Percentiles rank a stretch among this genome's conserved stretches.
Conservation (phyloP, 2,113 vertebrate genomes). For the Delphinapterus leucas region DNA sequence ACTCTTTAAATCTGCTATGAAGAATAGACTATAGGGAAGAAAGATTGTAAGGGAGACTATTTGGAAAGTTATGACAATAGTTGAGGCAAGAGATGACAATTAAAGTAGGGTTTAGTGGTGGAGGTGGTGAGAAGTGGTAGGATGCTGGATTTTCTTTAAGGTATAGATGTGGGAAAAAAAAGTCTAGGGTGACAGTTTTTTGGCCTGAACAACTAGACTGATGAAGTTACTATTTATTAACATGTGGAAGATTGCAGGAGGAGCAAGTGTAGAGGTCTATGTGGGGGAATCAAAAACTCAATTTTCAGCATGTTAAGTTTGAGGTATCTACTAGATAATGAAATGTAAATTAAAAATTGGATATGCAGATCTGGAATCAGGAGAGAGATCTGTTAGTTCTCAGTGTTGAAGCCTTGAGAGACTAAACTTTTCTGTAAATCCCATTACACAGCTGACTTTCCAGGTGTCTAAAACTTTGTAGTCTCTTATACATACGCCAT, state of each 20-base stretch:
- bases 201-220: neutral
- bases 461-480: neutral
- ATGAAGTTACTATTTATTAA: slow-evolving; percentile 19
- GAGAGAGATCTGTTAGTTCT: neutral
- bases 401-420: neutral
- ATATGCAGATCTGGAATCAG: neutral
- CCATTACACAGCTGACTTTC: neutral
- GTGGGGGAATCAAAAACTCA: neutral
- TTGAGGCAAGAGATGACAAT: neutral
- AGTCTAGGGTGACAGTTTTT: neutral
- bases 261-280: neutral
- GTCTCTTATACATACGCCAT: neutral
- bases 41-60: neutral
- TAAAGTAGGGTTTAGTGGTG: neutral
- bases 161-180: neutral
- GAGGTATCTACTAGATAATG: neutral
- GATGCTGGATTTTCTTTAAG: neutral
- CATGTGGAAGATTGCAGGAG: neutral
- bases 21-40: neutral
- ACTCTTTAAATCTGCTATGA: neutral
- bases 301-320: neutral
- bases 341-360: neutral
- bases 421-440: slow-evolving; percentile 1
- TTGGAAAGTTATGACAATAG: neutral
- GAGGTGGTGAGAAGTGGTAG: neutral